Conservation (phyloP, 2,888 invertebrate species). For the Seira sanloemensis region DNA sequence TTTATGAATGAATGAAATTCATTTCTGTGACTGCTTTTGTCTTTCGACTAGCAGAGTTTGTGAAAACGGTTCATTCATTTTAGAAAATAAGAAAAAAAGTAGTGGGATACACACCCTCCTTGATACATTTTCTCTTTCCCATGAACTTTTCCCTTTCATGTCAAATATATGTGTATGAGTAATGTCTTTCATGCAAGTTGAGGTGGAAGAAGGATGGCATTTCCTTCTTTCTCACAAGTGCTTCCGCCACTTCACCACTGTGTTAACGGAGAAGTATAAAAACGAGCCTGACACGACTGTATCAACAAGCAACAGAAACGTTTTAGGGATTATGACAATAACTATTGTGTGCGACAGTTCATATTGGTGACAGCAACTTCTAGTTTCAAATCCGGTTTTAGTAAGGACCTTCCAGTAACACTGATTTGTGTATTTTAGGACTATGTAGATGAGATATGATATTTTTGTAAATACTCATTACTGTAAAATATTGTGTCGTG, state of each 20-base stretch:
- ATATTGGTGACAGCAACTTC: not conserved
- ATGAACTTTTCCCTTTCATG: constrained; percentile 39
- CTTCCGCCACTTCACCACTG: not conserved
- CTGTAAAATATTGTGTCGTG: not conserved
- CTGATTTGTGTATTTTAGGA: not conserved
- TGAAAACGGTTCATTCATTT: constrained; percentile 7
- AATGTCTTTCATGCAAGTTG: constrained; percentile 41
- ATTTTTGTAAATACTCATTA: not conserved
- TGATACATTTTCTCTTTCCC: not conserved
- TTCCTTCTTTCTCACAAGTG: not conserved
- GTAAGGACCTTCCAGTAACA: not conserved
- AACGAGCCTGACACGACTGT: not conserved
- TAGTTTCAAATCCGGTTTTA: not conserved
- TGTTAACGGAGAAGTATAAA: not conserved
- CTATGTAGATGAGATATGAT: not conserved
- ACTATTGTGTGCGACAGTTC: no score
- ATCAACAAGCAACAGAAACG: no score
- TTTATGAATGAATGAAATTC: not conserved
- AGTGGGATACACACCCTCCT: not conserved
- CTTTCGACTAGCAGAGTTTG: not conserved
- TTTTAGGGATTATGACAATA: not conserved
- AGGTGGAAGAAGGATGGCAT: not conserved
- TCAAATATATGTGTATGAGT: constrained; percentile 37
- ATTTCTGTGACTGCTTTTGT: not conserved
- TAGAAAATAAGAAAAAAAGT: no score